Evolutionary conservation across 1,140 invertebrate species (phyloP).

Genomic region (Drosophila quadrilineata): DNA sequence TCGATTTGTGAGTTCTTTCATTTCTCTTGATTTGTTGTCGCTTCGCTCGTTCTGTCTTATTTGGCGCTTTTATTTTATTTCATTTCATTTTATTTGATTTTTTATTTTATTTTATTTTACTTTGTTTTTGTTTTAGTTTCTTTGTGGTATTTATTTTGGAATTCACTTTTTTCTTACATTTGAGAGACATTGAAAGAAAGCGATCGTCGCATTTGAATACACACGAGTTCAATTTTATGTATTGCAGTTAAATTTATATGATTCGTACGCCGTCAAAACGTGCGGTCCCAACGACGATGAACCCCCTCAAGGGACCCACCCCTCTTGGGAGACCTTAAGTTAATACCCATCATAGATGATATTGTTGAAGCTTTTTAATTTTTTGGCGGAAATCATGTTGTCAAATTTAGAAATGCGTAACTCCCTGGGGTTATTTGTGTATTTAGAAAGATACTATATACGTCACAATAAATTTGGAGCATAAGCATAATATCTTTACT

Average conservation of each 20-base stretch:
- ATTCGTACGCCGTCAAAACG: neutral
- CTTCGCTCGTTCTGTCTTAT: constrained; percentile 59
- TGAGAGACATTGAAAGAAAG: constrained; percentile 67
- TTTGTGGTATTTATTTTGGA: constrained; percentile 11
- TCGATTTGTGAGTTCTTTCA: constrained; percentile 71
- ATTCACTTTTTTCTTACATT: constrained; percentile 36
- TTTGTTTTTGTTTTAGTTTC: constrained; percentile 18
- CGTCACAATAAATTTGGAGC: too few species aligned
- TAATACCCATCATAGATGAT: too few species aligned
- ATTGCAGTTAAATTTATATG: constrained; percentile 1
- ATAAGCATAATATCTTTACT: too few species aligned
- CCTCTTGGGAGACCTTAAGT: too few species aligned
- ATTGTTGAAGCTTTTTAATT: too few species aligned
- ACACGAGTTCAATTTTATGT: constrained; percentile 37
- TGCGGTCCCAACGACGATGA: neutral
- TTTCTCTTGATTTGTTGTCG: constrained; percentile 75
- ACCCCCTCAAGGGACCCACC: neutral
- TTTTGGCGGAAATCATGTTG: too few species aligned
- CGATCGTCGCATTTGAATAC: constrained; percentile 67
- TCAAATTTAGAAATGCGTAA: too few species aligned
- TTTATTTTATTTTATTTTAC: constrained; percentile 26
- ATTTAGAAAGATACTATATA: too few species aligned
- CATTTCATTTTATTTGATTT: constrained; percentile 17
- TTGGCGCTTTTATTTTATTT: constrained; percentile 20
- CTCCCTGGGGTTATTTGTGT: too few species aligned